Evolutionary conservation across 1,140 invertebrate species (phyloP).

Genomic region (Camponotus vicinus): DNA sequence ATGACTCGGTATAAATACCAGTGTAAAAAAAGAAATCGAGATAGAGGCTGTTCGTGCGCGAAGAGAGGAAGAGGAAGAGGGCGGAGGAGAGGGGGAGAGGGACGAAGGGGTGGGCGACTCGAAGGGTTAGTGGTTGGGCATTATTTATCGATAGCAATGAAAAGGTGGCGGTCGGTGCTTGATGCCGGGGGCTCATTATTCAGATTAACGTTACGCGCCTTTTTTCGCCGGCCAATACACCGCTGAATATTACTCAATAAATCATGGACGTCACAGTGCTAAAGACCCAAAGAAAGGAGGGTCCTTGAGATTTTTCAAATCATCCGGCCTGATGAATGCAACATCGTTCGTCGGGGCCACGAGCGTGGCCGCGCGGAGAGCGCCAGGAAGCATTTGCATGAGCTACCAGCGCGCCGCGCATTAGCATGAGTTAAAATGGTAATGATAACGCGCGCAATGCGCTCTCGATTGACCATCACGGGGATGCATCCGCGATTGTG

Average conservation of each 20-base stretch:
- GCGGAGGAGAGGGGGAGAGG: too few species aligned
- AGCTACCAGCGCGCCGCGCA: constrained; percentile 69
- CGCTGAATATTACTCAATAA: constrained; percentile 76
- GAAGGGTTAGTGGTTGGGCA: constrained; percentile 63
- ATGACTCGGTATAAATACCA: constrained; percentile 70
- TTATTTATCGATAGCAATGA: constrained; percentile 77
- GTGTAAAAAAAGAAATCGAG: constrained; percentile 45
- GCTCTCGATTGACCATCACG: constrained; percentile 57
- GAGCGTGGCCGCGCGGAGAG: constrained; percentile 59
- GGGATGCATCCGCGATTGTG: constrained; percentile 29
- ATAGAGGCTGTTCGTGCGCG: constrained; percentile 11
- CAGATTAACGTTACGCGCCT: constrained; percentile 77
- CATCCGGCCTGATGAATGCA: constrained; percentile 76
- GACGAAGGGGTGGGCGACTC: not conserved
- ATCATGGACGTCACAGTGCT: constrained; percentile 76
- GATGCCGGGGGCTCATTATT: constrained; percentile 76
- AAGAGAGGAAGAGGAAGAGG: not conserved
- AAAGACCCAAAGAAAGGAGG: constrained; percentile 76
- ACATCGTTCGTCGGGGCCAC: constrained; percentile 73
- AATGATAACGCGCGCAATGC: constrained; percentile 72
- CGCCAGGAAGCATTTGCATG: constrained; percentile 74
- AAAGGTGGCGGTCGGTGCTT: constrained; percentile 76
- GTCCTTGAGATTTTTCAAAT: constrained; percentile 77
- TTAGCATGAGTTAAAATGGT: constrained; percentile 74
- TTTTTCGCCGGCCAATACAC: constrained; percentile 75